Conservation (phyloP, 30 jellyfish, hydroid and myxozoan species). For the Aurelia coerulea region DNA sequence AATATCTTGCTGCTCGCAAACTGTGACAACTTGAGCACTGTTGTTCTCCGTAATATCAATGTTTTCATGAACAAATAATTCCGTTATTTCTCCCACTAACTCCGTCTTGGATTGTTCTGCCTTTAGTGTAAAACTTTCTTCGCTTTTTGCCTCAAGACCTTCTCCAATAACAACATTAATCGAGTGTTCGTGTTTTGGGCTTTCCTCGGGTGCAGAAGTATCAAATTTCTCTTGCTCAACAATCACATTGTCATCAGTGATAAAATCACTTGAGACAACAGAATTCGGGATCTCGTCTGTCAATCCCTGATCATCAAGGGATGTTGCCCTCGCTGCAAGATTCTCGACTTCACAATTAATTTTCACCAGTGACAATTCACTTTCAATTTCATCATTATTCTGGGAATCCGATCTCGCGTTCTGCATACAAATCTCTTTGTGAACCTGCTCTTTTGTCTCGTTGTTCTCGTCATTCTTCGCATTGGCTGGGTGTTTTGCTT, state of each 20-base stretch:
- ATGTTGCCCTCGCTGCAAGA: neutral
- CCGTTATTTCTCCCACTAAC: too few species aligned
- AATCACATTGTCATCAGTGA: neutral
- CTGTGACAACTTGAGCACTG: neutral
- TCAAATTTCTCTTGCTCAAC: neutral
- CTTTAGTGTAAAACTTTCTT: too few species aligned
- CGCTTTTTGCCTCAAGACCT: too few species aligned
- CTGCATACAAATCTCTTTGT: slow-evolving; percentile 8
- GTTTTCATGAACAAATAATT: too few species aligned
- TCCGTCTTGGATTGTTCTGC: too few species aligned
- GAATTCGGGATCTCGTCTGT: neutral
- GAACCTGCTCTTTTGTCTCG: slow-evolving; percentile 31
- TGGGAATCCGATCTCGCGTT: neutral
- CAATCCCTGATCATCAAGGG: too few species aligned
- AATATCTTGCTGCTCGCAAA: neutral
- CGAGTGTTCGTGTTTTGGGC: neutral
- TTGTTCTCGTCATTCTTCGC: slow-evolving; percentile 17
- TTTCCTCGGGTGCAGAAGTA: neutral
- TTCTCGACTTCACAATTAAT: neutral
- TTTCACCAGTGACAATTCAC: neutral
- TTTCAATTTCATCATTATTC: slow-evolving; percentile 7
- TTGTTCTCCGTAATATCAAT: too few species aligned
- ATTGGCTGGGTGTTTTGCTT: slow-evolving; percentile 16
- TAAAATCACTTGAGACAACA: too few species aligned
- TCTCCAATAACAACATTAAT: too few species aligned